Percentiles rank a stretch among this genome's conserved stretches.
These are phyloP conservation scores for Holcopasites calliopsidis DNA, from an alignment of 1,140 invertebrate species.

Conservation along the genomic window DNA sequence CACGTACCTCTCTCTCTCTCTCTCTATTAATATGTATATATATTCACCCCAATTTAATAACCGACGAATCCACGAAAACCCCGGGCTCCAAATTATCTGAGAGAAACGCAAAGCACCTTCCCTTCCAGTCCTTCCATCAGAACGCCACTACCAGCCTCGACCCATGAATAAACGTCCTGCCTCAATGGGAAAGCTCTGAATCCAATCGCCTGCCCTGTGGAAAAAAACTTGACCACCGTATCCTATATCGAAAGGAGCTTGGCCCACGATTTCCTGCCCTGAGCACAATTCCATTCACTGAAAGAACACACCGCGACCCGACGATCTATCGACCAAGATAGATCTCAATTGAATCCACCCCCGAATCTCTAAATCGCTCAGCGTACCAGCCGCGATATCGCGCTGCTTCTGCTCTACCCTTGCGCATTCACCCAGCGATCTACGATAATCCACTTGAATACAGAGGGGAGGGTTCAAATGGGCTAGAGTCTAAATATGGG, in stretches of 20 bases:
- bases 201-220: not conserved
- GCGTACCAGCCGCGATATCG: not conserved
- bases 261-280: not conserved
- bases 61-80: too few species aligned
- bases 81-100: too few species aligned
- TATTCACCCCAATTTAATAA: too few species aligned
- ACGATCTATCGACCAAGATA: constrained; percentile 4
- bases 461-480: not conserved
- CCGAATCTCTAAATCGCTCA: constrained; percentile 13
- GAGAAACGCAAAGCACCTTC: too few species aligned
- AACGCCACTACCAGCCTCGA: not conserved
- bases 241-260: not conserved
- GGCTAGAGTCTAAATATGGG: too few species aligned
- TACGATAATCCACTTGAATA: constrained; percentile 10
- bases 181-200: not conserved
- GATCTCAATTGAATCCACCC: constrained; percentile 16
- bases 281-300: not conserved
- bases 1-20: too few species aligned
- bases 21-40: too few species aligned
- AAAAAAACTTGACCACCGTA: not conserved
- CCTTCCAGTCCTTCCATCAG: not conserved
- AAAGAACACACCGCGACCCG: not conserved
- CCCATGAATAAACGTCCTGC: not conserved
- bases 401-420: not conserved
- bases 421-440: too few species aligned